Percentiles rank a stretch among this genome's conserved stretches.
Conservation (phyloP, 2,888 invertebrate genomes). For the Drosophila antonietae region DNA sequence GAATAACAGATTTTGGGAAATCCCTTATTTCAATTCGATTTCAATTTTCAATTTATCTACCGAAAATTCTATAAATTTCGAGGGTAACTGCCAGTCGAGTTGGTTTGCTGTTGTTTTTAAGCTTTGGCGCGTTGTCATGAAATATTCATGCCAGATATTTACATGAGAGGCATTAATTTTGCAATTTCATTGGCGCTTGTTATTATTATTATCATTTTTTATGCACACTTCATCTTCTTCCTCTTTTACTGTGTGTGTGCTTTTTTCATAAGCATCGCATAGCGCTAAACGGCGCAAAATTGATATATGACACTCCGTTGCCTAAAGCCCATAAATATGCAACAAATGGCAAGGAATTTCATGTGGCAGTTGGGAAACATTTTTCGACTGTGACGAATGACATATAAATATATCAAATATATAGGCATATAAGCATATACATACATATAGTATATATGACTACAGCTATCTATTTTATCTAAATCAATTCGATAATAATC, state of each 20-base stretch:
- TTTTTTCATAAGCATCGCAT: conserved; percentile 5
- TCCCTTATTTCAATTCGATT: background rate
- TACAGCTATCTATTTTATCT: background rate
- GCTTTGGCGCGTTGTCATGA: conserved; percentile 62
- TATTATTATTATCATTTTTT: conserved; percentile 47
- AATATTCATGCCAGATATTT: conserved; percentile 67
- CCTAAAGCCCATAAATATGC: conserved; percentile 26
- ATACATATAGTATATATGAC: too few relatives aligned
- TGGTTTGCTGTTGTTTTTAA: conserved; percentile 28
- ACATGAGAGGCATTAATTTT: conserved; percentile 69
- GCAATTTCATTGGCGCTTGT: conserved; percentile 60
- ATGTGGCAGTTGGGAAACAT: conserved; percentile 1
- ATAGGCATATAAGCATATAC: background rate
- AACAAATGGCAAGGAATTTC: conserved; percentile 26
- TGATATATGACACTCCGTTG: conserved; percentile 38
- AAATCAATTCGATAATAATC: background rate
- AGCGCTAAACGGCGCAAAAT: conserved; percentile 47
- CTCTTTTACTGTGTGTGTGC: background rate
- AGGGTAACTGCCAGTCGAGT: background rate
- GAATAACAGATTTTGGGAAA: background rate
- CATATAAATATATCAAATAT: background rate
- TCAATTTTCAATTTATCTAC: background rate
- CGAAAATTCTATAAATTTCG: background rate
- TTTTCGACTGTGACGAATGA: conserved; percentile 3
- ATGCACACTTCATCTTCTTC: conserved; percentile 4